Percentiles rank a stretch among this genome's conserved stretches.
phyloP scores from a whole-genome alignment of 37 sponge, comb jelly and placozoan species.

The Haliclona indistincta region DNA sequence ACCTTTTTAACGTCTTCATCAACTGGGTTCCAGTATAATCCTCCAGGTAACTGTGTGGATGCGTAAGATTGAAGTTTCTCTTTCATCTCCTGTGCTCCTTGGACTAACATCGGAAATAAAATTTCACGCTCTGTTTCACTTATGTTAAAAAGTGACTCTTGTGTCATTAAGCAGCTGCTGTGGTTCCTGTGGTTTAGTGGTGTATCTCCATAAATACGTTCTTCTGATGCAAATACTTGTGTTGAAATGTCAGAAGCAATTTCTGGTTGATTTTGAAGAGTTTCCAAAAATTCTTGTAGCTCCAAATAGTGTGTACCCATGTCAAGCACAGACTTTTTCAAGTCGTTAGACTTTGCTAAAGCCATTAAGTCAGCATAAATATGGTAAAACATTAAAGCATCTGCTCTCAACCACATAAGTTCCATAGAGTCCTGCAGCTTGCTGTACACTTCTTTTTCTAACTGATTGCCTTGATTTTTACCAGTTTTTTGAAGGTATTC shows the following conservation, averaged over 20 bases:
- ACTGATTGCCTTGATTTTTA: slow-evolving; percentile 26
- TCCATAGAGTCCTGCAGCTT: slow-evolving; percentile 12
- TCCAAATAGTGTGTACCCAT: slow-evolving; percentile 51
- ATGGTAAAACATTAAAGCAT: slow-evolving; percentile 45
- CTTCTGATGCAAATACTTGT: slow-evolving; percentile 44
- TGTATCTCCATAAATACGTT: slow-evolving; percentile 13
- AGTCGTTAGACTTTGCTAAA: slow-evolving; percentile 18
- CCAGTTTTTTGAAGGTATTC: slow-evolving; percentile 37
- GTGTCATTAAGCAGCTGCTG: neutral
- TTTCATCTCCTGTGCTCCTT: slow-evolving; percentile 14
- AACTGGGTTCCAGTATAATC: slow-evolving; percentile 38
- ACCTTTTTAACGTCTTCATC: neutral
- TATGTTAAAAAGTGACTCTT: neutral
- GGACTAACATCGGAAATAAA: slow-evolving; percentile 19
- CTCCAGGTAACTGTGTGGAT: slow-evolving; percentile 27
- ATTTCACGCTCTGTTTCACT: neutral
- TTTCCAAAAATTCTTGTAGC: slow-evolving; percentile 21
- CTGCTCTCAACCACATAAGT: slow-evolving; percentile 23
- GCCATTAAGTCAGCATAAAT: slow-evolving; percentile 42
- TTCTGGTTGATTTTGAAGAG: neutral
- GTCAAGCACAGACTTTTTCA: slow-evolving; percentile 29
- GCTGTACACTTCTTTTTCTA: slow-evolving; percentile 14
- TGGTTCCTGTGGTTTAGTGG: slow-evolving; percentile 17
- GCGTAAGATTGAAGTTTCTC: slow-evolving; percentile 17
- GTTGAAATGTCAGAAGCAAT: neutral